Evolutionary conservation across 2,113 vertebrate genomes (phyloP).

Genomic region (Poeciliopsis prolifica): DNA sequence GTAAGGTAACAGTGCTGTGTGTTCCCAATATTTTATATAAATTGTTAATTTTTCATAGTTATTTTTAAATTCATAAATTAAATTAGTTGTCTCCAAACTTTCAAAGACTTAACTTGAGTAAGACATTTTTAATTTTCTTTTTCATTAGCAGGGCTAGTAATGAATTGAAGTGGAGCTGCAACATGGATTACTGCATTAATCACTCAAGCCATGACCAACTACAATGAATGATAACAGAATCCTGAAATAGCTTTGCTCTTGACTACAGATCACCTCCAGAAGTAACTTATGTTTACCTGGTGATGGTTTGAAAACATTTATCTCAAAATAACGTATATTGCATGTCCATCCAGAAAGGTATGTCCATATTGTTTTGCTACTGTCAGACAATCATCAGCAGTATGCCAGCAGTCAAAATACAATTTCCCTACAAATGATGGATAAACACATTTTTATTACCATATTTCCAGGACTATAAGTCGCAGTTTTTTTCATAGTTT

Average conservation of each 20-base stretch:
- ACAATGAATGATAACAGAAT: constrained; percentile 57
- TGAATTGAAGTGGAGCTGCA: constrained; percentile 51
- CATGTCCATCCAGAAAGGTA: not conserved
- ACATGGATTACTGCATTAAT: constrained; percentile 65
- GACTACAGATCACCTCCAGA: constrained; percentile 58
- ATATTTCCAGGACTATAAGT: too few species aligned
- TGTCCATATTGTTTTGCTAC: not conserved
- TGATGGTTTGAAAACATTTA: constrained; percentile 27
- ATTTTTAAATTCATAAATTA: constrained; percentile 14
- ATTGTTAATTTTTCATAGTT: not conserved
- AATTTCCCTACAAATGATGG: not conserved
- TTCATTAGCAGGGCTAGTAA: constrained; percentile 46
- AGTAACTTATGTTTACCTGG: constrained; percentile 44
- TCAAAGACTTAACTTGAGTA: constrained; percentile 46
- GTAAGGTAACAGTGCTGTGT: too few species aligned
- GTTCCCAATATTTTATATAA: not conserved
- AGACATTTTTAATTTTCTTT: constrained; percentile 55
- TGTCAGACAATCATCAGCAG: not conserved
- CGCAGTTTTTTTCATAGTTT: too few species aligned
- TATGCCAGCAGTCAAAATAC: not conserved
- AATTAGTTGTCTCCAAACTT: constrained; percentile 39
- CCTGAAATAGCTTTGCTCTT: constrained; percentile 54
- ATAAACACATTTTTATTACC: not conserved
- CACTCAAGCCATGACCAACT: constrained; percentile 54
- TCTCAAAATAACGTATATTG: not conserved